A percentile compares a stretch with the other conserved stretches of the same genome.
Evolutionary conservation across 2,888 invertebrate species (phyloP).

Genomic region (Apamea anceps): DNA sequence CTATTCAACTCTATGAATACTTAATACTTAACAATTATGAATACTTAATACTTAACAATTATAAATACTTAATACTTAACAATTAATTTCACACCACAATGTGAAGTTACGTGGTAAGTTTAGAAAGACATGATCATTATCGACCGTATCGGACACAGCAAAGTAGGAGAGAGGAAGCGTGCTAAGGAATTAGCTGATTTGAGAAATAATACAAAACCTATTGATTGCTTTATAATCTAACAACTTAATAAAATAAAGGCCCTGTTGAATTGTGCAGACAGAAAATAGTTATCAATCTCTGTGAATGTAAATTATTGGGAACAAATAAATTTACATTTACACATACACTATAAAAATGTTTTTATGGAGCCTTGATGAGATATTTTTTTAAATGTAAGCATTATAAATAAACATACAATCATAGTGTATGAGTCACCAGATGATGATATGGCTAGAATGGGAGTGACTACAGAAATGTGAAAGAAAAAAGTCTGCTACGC

Average conservation of each 20-base stretch:
- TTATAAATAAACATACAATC: background rate
- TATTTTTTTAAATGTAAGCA: conserved; percentile 1
- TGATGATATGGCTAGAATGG: background rate
- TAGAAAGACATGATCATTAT: background rate
- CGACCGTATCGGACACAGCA: background rate
- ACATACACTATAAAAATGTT: too few relatives aligned
- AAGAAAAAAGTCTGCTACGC: background rate
- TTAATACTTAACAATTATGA: too few relatives aligned
- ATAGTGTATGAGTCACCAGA: background rate
- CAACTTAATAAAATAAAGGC: background rate
- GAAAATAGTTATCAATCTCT: background rate
- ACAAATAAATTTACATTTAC: background rate
- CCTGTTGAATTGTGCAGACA: background rate
- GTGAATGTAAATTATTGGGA: background rate
- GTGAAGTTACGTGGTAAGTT: background rate
- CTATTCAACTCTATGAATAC: too few relatives aligned
- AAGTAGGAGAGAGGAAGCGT: background rate
- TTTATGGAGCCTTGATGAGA: background rate
- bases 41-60: too few relatives aligned
- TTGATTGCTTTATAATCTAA: background rate
- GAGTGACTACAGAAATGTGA: background rate
- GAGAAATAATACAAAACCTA: background rate
- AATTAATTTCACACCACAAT: background rate
- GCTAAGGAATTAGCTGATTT: background rate
- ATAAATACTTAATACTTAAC: too few relatives aligned